Percentiles rank a stretch among this genome's conserved stretches.
These are phyloP conservation scores for Sogatella furcifera DNA, from an alignment of 1,140 invertebrate species.

Conservation along the genomic window DNA sequence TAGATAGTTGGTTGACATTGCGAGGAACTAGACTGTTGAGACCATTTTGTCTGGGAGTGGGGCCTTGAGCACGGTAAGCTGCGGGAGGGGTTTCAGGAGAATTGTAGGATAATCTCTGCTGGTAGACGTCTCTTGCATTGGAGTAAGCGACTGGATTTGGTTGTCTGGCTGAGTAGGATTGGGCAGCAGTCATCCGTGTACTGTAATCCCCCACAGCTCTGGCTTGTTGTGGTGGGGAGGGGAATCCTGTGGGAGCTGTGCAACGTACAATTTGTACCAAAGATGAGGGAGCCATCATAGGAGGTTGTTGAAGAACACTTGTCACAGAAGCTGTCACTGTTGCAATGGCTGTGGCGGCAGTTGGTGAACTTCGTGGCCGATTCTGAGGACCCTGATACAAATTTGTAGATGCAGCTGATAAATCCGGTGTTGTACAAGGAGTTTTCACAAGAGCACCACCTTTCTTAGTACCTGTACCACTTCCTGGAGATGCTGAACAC, in stretches of 20 bases:
- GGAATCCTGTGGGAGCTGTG: conserved; percentile 17
- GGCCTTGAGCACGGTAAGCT: conserved; percentile 23
- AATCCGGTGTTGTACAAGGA: conserved; percentile 51
- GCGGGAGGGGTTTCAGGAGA: conserved; percentile 20
- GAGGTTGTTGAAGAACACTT: conserved; percentile 14
- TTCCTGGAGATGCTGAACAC: conserved; percentile 16
- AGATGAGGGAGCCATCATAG: conserved; percentile 14
- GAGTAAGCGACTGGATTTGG: conserved; percentile 8
- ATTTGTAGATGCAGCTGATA: conserved; percentile 39
- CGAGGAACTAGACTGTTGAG: conserved; percentile 12
- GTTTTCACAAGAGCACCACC: conserved; percentile 46
- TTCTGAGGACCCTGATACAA: conserved; percentile 8
- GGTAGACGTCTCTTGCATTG: conserved; percentile 26
- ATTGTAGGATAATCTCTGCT: conserved; percentile 33
- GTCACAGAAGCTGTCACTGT: conserved; percentile 34
- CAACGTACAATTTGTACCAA: conserved; percentile 17
- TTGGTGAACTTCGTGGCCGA: conserved; percentile 18
- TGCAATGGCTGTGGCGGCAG: conserved; percentile 20
- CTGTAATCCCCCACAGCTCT: conserved; percentile 3
- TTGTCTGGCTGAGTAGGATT: conserved; percentile 11
- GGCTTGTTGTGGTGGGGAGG: conserved; percentile 16
- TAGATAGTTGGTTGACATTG: conserved; percentile 20
- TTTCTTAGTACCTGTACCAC: conserved; percentile 7
- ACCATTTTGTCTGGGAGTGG: conserved; percentile 24
- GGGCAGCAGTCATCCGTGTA: not conserved